phyloP scores from a whole-genome alignment of 2,113 vertebrate species.

The Ascaphus truei region DNA sequence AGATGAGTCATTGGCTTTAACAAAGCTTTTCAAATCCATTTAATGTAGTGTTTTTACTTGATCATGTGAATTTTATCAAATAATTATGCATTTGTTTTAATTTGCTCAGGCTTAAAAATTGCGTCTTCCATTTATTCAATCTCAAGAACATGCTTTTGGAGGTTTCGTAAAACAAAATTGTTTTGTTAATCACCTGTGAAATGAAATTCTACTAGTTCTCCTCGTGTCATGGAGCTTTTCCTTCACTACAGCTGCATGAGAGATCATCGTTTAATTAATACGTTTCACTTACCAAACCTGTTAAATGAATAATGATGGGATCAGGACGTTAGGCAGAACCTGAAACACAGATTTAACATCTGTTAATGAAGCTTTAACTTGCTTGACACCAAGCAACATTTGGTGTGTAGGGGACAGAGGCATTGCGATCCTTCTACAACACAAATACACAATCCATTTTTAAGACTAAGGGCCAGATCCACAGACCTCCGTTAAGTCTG shows the following conservation, averaged over 20 bases:
- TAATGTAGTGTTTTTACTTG: background rate
- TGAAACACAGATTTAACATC: background rate
- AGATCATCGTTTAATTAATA: constrained; percentile 13
- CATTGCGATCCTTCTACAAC: no score
- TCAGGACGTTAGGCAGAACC: background rate
- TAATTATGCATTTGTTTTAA: constrained; percentile 7
- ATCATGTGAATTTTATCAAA: background rate
- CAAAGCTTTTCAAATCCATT: no score
- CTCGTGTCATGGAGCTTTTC: constrained; percentile 16
- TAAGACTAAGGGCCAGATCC: no score
- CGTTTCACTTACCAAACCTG: background rate
- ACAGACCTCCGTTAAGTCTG: no score
- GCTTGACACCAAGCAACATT: no score
- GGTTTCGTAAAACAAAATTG: constrained; percentile 22
- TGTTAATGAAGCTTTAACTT: background rate
- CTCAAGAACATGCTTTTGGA: background rate
- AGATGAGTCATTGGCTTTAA: no score
- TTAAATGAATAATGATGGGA: background rate
- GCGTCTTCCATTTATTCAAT: background rate
- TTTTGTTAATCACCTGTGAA: constrained; percentile 34
- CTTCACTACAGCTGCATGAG: constrained; percentile 4
- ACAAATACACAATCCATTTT: no score
- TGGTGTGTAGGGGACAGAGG: no score
- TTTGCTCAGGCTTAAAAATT: background rate
- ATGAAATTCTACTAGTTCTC: constrained; percentile 16